Evolutionary conservation across 2,797 vertebrate species (phyloP).

Genomic region (Microtus obscurus): DNA sequence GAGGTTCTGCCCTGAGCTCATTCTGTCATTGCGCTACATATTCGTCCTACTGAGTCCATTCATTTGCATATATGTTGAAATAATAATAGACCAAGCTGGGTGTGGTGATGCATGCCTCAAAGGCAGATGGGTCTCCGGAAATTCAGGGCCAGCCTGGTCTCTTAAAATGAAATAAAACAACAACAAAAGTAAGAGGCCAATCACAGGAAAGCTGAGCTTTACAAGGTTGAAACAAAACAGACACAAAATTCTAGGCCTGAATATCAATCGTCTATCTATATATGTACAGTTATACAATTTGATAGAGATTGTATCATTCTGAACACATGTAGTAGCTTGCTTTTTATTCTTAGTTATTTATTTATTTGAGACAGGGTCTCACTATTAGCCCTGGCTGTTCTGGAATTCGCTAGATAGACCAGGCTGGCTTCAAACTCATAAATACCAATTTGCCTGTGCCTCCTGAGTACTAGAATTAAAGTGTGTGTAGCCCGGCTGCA

Average conservation of each 20-base stretch:
- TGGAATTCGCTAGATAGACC: not conserved
- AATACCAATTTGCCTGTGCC: not conserved
- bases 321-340: not conserved
- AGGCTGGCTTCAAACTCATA: not conserved
- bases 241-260: not conserved
- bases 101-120: not conserved
- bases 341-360: not conserved
- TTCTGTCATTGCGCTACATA: conserved; percentile 46
- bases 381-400: not conserved
- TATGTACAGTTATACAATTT: not conserved
- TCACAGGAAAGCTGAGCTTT: not conserved
- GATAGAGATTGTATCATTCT: conserved; percentile 28
- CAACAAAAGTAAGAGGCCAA: not conserved
- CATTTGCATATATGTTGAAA: conserved; percentile 26
- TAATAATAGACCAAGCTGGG: not conserved
- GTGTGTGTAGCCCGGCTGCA: not conserved
- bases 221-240: not conserved
- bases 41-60: conserved; percentile 31
- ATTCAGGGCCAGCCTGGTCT: not conserved
- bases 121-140: not conserved
- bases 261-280: not conserved
- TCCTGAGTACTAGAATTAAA: not conserved
- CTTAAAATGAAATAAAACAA: not conserved
- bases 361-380: not conserved
- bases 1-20: conserved; percentile 58